Evolutionary conservation across 2,797 vertebrate species (phyloP).

Genomic region (Pantherophis alleghaniensis): DNA sequence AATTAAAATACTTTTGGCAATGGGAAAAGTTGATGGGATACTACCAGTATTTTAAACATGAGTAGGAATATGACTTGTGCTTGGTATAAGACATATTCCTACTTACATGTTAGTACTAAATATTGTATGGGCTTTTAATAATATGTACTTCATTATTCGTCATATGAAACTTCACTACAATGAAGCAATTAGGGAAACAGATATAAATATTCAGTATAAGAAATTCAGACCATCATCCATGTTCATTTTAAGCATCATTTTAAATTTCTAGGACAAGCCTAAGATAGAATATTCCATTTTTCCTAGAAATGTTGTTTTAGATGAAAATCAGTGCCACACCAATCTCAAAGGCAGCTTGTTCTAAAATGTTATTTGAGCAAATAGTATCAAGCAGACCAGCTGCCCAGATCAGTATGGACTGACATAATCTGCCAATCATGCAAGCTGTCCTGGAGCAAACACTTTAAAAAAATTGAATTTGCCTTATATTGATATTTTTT

Average conservation of each 20-base stretch:
- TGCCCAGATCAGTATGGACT: neutral
- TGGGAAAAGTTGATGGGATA: neutral
- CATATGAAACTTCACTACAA: neutral
- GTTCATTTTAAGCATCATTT: neutral
- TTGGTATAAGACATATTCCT: neutral
- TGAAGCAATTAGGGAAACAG: neutral
- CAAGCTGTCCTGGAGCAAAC: slow-evolving; percentile 38
- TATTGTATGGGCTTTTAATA: neutral
- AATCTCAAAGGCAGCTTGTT: neutral
- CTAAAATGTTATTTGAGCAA: neutral
- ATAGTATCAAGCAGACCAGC: neutral
- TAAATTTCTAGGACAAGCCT: neutral
- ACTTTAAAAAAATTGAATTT: slow-evolving; percentile 21
- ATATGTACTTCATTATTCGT: neutral
- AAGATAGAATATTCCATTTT: neutral
- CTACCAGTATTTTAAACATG: neutral
- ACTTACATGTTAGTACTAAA: neutral
- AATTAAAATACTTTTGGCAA: neutral
- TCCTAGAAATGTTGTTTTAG: neutral
- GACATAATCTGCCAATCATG: neutral
- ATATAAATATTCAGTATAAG: neutral
- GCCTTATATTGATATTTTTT: slow-evolving; percentile 10
- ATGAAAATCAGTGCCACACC: neutral
- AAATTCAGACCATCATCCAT: neutral
- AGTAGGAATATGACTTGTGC: neutral